These are phyloP conservation scores for Spermophilus dauricus DNA, from an alignment of 2,113 vertebrate species.

Conservation along the genomic window DNA sequence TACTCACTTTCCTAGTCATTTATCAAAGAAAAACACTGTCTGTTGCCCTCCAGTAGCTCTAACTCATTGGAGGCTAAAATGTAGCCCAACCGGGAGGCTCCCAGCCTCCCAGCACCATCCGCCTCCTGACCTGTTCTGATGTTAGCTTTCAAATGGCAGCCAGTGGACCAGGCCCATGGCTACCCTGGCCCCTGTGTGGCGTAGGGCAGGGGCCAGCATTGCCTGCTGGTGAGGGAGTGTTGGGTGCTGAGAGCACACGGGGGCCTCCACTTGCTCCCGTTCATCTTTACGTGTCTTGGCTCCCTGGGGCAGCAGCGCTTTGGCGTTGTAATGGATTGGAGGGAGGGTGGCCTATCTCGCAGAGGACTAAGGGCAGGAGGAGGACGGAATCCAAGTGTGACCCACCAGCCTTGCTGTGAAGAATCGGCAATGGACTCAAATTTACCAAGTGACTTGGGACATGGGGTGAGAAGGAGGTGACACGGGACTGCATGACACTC, in stretches of 20 bases:
- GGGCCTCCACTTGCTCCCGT: background rate
- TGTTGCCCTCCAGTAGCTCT: background rate
- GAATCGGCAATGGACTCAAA: background rate
- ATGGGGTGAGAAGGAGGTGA: no score
- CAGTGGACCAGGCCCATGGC: rapidly evolving
- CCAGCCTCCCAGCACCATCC: rapidly evolving
- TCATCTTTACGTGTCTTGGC: background rate
- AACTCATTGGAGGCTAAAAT: constrained; percentile 42
- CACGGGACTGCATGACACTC: no score
- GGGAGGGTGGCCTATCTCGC: background rate
- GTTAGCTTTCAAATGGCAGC: background rate
- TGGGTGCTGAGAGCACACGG: rapidly evolving
- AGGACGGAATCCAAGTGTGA: background rate
- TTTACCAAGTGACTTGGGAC: background rate
- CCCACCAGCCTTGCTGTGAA: no score
- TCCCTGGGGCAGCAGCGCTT: background rate
- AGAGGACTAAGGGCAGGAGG: background rate
- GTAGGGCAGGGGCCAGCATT: rapidly evolving
- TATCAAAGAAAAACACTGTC: constrained; percentile 62
- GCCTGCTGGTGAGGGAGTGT: no score
- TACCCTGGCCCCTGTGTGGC: rapidly evolving
- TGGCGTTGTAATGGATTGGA: rapidly evolving
- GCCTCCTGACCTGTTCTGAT: rapidly evolving
- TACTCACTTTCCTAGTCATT: constrained; percentile 65
- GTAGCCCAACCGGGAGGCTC: background rate